Base-by-base conservation (phyloP, 1,140 invertebrate genomes). In the Linepithema humile region DNA sequence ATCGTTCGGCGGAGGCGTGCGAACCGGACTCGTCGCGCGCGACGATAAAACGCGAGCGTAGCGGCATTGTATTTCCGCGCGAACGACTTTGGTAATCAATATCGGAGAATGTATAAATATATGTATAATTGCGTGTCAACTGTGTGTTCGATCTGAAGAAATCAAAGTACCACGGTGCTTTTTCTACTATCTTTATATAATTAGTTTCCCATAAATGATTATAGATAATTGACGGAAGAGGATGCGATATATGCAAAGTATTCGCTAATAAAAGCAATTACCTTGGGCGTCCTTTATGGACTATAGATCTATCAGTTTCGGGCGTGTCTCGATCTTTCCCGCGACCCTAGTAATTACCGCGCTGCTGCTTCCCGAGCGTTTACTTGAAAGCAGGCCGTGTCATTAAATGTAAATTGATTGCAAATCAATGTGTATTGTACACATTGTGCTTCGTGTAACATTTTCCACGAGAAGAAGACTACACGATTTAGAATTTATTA, bases 381-480 rank as follows among this genome's bases (percentile, higher is more conserved):
- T 78, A 40, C 40, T 53, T 50, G 50, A 12, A 75, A 78, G 20
- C 53, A 78, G 35, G 20, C 15, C 45, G 45, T n/a, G 23, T 26
- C 60, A 40, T 67, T 78, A 67, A 77, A 67, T 5, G 45, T 15
- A 32, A 7, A 12, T 60, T 29, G 29, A 23, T 17, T 26, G 17
- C 38, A 62, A 53, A 67, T 67, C 12, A 69, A 67, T 62, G 15
- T 48, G 23, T 29, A 65, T 32, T 26, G 26, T 48, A 48, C n/a
- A n/a, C 43, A 48, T 9, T 69, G 3, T 15, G 32, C 35, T 15
- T 50, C 32, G 10, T n/a, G 1, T 26, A 53, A 20, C 35, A 50
- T 26, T n/a, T 53, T 67, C 29, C 48, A 40, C 26, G 6, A 26
- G 60, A 67, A 48, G 38, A 29, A 0, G 3, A 38, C 65, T 10